Evolutionary conservation across 2,797 vertebrate genomes (phyloP), one percentile per base, ranked within the genome.

Genomic region (Tenualosa thibaudeaui): DNA sequence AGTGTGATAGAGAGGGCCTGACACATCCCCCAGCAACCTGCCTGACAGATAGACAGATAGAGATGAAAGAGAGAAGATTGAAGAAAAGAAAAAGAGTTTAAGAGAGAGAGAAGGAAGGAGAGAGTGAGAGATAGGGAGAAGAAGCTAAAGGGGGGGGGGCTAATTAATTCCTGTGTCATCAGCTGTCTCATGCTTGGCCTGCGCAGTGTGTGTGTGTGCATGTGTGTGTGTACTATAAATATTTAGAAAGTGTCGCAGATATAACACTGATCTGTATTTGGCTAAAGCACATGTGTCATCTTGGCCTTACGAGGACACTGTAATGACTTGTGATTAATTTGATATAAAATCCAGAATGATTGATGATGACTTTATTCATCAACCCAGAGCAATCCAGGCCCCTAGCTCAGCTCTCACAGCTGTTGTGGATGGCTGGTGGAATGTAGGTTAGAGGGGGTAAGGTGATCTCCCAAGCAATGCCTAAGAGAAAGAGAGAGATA

Each of bases 401-500:
- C 40, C 31, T 40, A 40, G 37, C 13, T 75, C 31, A 75, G 68
- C 68, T 40, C 12, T 40, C 1, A 75, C 31, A 75, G 4, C 15
- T 40, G 68, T 26, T 75, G 13, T 17, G 68, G 68, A 71, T 75
- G 68, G 31, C 17, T 0, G 17, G 31, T 75, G 68, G 68, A 71
- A 71, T 75, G 68, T 68, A 24, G 2, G 13, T 75, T 75, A 17
- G 68, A 40, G 15, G 68, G 37, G 68, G 68, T 75, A 43, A 75
- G 68, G 15, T 75, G 68, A 75, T 75, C 68, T 40, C 37, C 31
- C 68, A 40, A 15, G 5, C 68, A 40, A 31, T 1, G 68, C 68
- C 31, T 75, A 13, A 75, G 68, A 75, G 15, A 75, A 26, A 71
- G 31, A 71, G 56, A 75, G 31, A 75, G 68, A 75, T 40, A 40